Percentiles rank a stretch among this genome's conserved stretches.
phyloP scores from a whole-genome alignment of 2,113 vertebrate species.

The Spilogale gracilis region DNA sequence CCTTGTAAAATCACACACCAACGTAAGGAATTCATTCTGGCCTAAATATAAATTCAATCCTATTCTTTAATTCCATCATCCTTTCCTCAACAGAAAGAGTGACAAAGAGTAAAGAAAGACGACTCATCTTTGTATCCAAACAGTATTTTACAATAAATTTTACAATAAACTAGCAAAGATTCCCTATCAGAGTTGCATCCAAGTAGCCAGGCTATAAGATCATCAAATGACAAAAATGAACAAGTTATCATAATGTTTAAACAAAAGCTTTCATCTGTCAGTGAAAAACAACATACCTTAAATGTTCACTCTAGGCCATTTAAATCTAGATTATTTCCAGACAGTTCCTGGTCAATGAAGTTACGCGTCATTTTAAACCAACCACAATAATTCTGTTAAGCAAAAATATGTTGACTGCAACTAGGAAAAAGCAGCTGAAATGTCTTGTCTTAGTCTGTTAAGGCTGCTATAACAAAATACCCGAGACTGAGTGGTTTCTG shows the following conservation, averaged over 20 bases:
- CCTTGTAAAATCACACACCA: not conserved
- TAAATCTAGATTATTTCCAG: not conserved
- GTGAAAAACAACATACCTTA: not conserved
- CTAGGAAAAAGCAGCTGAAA: not conserved
- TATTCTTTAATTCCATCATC: not conserved
- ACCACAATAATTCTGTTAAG: not conserved
- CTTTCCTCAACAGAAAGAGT: not conserved
- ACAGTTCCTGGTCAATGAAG: not conserved
- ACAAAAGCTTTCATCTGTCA: conserved; percentile 1
- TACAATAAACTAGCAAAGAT: not conserved
- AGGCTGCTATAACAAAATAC: not conserved
- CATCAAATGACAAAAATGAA: not conserved
- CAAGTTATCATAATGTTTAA: not conserved
- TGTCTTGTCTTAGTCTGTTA: not conserved
- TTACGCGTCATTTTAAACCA: not conserved
- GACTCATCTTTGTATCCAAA: not conserved
- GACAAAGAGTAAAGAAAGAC: not conserved
- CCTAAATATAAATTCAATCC: not conserved
- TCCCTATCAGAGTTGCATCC: not conserved
- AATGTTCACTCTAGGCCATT: not conserved
- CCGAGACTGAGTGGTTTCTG: not conserved
- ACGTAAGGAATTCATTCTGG: not conserved
- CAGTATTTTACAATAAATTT: not conserved
- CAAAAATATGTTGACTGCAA: not conserved
- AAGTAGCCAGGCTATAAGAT: not conserved